Evolutionary conservation across 2,888 invertebrate species (phyloP).

Genomic region (Hirtodrosophila histrioides): DNA sequence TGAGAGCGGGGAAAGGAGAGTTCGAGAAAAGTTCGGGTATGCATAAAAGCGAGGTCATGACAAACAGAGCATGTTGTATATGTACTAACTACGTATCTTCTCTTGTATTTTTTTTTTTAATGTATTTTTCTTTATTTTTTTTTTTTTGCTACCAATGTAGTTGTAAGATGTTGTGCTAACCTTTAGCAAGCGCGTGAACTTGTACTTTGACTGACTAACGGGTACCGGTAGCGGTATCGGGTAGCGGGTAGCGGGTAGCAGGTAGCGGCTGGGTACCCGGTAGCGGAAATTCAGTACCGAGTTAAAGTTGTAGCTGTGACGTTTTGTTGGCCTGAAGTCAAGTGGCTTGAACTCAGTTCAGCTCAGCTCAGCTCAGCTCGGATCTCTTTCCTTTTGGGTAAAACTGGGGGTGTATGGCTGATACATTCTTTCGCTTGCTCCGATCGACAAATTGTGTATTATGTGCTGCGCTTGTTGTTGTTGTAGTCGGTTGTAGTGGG

Average conservation of each 20-base stretch:
- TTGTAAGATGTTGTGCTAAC: slow-evolving; percentile 70
- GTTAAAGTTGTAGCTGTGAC: slow-evolving; percentile 52
- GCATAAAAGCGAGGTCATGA: slow-evolving; percentile 46
- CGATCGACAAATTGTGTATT: slow-evolving; percentile 52
- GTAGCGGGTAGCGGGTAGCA: slow-evolving; percentile 21
- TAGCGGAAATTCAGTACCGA: slow-evolving; percentile 44
- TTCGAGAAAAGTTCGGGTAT: slow-evolving; percentile 29
- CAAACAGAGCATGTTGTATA: slow-evolving; percentile 65
- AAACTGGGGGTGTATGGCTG: slow-evolving; percentile 35
- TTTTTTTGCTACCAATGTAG: slow-evolving; percentile 64
- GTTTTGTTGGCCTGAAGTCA: slow-evolving; percentile 46
- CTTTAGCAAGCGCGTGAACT: slow-evolving; percentile 77
- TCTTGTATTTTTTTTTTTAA: slow-evolving; percentile 29
- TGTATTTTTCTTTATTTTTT: slow-evolving; percentile 33
- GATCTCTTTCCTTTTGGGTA: slow-evolving; percentile 60
- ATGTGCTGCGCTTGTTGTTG: slow-evolving; percentile 49
- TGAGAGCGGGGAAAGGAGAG: slow-evolving; percentile 30
- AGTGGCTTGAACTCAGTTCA: slow-evolving; percentile 32
- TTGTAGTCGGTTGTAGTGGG: slow-evolving; percentile 36
- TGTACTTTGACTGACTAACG: slow-evolving; percentile 71
- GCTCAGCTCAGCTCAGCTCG: slow-evolving; percentile 63
- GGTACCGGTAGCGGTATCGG: slow-evolving; percentile 42
- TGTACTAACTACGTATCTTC: slow-evolving; percentile 75
- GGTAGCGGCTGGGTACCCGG: slow-evolving; percentile 13
- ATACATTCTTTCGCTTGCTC: slow-evolving; percentile 30